Conservation (phyloP, 2,113 vertebrate species). For the Anguilla rostrata region DNA sequence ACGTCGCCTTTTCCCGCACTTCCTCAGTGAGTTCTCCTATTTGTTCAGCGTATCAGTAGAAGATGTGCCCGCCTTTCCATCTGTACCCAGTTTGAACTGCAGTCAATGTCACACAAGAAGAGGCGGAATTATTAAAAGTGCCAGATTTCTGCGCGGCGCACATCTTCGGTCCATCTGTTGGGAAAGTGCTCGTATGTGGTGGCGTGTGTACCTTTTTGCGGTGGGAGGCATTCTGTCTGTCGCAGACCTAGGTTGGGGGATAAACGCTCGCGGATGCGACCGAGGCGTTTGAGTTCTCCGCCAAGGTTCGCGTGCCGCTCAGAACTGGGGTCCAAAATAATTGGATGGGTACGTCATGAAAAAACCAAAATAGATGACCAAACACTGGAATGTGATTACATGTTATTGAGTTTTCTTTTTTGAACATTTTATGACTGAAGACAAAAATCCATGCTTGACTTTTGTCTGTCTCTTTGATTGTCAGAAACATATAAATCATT, state of each 20-base stretch:
- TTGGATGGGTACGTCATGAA: background rate
- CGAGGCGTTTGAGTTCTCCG: slow-evolving; percentile 45
- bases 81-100: slow-evolving; percentile 75
- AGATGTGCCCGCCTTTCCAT: slow-evolving; percentile 74
- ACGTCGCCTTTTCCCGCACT: slow-evolving; percentile 47
- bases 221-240: slow-evolving; percentile 65
- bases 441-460: slow-evolving; percentile 11
- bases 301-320: background rate
- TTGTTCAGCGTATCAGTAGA: slow-evolving; percentile 68
- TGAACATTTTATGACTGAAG: slow-evolving; percentile 18
- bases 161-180: slow-evolving; percentile 76
- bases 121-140: slow-evolving; percentile 80
- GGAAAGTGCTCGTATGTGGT: slow-evolving; percentile 62
- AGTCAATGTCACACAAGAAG: slow-evolving; percentile 75
- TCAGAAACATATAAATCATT: slow-evolving; percentile 12
- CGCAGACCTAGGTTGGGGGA: slow-evolving; percentile 62
- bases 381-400: background rate
- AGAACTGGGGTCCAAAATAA: background rate
- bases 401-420: background rate
- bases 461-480: background rate
- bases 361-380: background rate
- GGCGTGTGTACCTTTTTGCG: slow-evolving; percentile 65
- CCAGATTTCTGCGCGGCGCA: slow-evolving; percentile 70
- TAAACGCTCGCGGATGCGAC: slow-evolving; percentile 57
- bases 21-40: slow-evolving; percentile 73